Base-by-base conservation (phyloP, 1,140 invertebrate species). In the Rhynchophorus ferrugineus region DNA sequence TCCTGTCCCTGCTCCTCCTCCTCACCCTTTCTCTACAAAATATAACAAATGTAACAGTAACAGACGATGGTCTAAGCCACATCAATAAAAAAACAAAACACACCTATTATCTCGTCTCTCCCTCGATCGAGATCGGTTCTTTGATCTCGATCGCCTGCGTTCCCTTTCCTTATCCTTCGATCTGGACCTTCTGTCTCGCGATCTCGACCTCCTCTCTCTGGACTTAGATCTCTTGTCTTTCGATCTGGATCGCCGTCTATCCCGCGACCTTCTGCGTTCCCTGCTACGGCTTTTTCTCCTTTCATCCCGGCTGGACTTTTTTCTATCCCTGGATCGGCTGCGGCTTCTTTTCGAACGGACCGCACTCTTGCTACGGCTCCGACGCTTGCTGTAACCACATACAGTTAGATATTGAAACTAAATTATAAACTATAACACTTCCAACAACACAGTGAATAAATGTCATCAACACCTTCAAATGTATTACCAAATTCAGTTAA, bases 151-250 rank as follows among this genome's bases (percentile, higher is more conserved):
- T 45, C 65, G 69, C 44, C 70, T 69, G 8, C 69, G 59, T 21
- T 72, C 70, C 55, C 58, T 61, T 22, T 68, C 59, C 42, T 53
- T 56, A 5, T 68, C 59, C 42, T 53, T 56, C 3, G 71, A 71
- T 44, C 66, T 66, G 3, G 71, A 73, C 66, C 69, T 66, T 60
- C 59, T 69, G 33, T 79, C 76, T 57, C 70, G 72, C 22, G 75
- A 79, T 43, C 73, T 69, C 47, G 74, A 76, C 14, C 76, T 69
- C 58, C 71, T 71, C 46, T 79, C 77, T 44, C 64, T 67, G 16
- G 68, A 67, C 18, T 47, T 61, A 44, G 63, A 53, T 47, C 37
- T 18, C 36, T 39, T 59, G 16, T 74, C 74, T 43, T 45, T 59
- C 20, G 63, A 64, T 21, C 41, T 51, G 1, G 20, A 68, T 57